Evolutionary conservation across 2,888 invertebrate species (phyloP).

Genomic region (Pegoplata infirma): DNA sequence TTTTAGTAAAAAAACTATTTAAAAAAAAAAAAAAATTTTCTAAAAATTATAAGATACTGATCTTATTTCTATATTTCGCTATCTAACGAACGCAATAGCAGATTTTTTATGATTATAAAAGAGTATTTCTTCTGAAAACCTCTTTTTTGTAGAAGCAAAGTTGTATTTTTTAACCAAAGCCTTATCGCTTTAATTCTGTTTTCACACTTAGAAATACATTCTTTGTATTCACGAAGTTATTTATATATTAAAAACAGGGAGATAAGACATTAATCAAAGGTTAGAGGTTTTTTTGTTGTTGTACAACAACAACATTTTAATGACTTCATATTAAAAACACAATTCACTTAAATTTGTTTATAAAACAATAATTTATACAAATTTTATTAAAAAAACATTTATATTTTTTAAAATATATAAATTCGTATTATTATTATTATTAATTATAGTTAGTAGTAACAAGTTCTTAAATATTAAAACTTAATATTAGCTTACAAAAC

Average conservation of each 20-base stretch:
- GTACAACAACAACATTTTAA: too few relatives aligned
- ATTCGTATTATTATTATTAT: neutral
- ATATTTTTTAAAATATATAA: slow-evolving; percentile 13
- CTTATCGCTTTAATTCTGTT: neutral
- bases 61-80: too few relatives aligned
- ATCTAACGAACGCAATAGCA: too few relatives aligned
- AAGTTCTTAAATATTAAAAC: neutral
- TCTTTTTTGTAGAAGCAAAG: too few relatives aligned
- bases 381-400: neutral
- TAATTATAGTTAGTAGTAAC: neutral
- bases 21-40: too few relatives aligned
- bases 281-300: neutral
- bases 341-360: neutral
- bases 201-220: neutral
- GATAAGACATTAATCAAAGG: slow-evolving; percentile 15
- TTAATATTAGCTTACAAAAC: neutral
- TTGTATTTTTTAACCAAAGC: too few relatives aligned
- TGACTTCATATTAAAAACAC: neutral
- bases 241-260: neutral
- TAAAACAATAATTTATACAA: neutral
- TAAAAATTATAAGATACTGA: too few relatives aligned
- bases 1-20: too few relatives aligned
- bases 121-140: too few relatives aligned
- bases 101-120: too few relatives aligned
- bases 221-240: neutral